phyloP scores from a whole-genome alignment of 2,888 invertebrate genomes.

The Acleris emargana region DNA sequence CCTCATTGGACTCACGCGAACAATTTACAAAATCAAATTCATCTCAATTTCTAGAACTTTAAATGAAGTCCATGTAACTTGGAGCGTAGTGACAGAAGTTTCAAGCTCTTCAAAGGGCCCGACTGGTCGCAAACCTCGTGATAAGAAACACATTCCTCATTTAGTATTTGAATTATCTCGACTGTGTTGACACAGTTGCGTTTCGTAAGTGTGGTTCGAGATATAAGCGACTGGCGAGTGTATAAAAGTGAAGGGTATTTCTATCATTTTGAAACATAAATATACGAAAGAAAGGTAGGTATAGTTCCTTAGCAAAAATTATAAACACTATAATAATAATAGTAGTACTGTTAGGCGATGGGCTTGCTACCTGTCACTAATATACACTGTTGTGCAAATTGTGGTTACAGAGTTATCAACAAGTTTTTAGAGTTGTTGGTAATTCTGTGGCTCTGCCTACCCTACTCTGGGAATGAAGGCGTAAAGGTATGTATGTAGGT shows the following conservation, averaged over 20 bases:
- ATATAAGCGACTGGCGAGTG: slow-evolving; percentile 40
- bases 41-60: slow-evolving; percentile 28
- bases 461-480: too few species aligned
- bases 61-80: slow-evolving; percentile 24
- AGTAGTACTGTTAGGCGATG: too few species aligned
- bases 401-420: too few species aligned
- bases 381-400: too few species aligned
- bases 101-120: slow-evolving; percentile 70
- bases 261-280: neutral
- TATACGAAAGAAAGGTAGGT: too few species aligned
- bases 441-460: too few species aligned
- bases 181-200: slow-evolving; percentile 77
- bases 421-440: too few species aligned
- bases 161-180: slow-evolving; percentile 76
- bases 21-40: slow-evolving; percentile 26
- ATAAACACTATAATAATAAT: too few species aligned
- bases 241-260: neutral
- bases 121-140: slow-evolving; percentile 64
- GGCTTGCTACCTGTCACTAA: too few species aligned
- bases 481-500: too few species aligned
- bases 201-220: slow-evolving; percentile 45
- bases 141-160: slow-evolving; percentile 79
- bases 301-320: too few species aligned
- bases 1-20: slow-evolving; percentile 16
- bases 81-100: slow-evolving; percentile 25